Evolutionary conservation across 2,888 invertebrate genomes (phyloP).

Genomic region (Quadriops clusia): DNA sequence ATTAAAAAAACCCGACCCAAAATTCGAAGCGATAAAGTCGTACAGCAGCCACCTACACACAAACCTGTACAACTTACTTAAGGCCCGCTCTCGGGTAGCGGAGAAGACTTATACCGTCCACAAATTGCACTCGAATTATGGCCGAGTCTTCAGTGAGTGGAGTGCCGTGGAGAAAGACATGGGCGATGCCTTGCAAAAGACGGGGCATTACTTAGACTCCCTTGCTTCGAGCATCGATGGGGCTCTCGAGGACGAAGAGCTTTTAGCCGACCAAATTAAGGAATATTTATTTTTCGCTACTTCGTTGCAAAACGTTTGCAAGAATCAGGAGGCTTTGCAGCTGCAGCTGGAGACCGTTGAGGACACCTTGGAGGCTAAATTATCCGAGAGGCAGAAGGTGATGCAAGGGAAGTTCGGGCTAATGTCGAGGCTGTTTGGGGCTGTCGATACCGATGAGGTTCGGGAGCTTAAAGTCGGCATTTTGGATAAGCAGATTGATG

Average conservation of each 20-base stretch:
- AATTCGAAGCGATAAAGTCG: slow-evolving; percentile 62
- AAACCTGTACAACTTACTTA: slow-evolving; percentile 46
- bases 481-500: slow-evolving; percentile 53
- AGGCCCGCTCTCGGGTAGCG: slow-evolving; percentile 54
- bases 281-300: slow-evolving; percentile 70
- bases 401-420: slow-evolving; percentile 57
- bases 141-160: slow-evolving; percentile 75
- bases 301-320: slow-evolving; percentile 61
- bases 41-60: slow-evolving; percentile 62
- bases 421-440: slow-evolving; percentile 63
- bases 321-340: slow-evolving; percentile 62
- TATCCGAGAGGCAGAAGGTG: slow-evolving; percentile 43
- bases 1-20: slow-evolving; percentile 58
- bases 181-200: slow-evolving; percentile 63
- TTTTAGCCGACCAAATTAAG: slow-evolving; percentile 70
- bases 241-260: slow-evolving; percentile 69
- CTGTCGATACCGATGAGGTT: slow-evolving; percentile 65
- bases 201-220: slow-evolving; percentile 49
- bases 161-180: slow-evolving; percentile 71
- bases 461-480: slow-evolving; percentile 55
- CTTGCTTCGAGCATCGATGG: slow-evolving; percentile 51
- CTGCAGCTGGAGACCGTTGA: slow-evolving; percentile 59
- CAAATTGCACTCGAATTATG: slow-evolving; percentile 71
- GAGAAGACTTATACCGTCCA: slow-evolving; percentile 66
- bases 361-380: slow-evolving; percentile 41